phyloP scores from a whole-genome alignment of 1,140 invertebrate species.

The Periplaneta americana region DNA sequence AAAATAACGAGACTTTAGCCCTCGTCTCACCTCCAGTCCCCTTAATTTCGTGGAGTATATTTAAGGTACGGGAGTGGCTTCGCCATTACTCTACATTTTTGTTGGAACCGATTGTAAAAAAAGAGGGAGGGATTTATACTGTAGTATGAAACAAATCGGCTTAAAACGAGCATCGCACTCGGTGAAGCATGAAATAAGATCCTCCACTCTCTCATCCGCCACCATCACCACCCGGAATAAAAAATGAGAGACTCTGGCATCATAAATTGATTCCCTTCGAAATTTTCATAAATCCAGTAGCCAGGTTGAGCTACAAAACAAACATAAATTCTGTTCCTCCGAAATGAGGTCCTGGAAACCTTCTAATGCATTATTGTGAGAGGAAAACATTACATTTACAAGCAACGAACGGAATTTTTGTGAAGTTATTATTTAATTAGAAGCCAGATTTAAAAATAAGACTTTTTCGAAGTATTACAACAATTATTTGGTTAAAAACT shows the following conservation, averaged over 20 bases:
- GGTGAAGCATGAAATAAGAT: neutral
- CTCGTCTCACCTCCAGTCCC: neutral
- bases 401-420: no score
- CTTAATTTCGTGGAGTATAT: neutral
- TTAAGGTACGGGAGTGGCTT: neutral
- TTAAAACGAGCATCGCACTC: neutral
- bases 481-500: no score
- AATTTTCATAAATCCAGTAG: neutral
- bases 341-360: no score
- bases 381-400: no score
- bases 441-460: no score
- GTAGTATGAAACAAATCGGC: neutral
- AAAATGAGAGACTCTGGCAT: neutral
- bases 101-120: neutral
- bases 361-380: no score
- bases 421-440: no score
- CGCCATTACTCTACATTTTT: neutral
- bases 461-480: no score
- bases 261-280: neutral
- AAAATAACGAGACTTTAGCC: neutral
- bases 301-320: no score
- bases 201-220: neutral
- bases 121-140: neutral
- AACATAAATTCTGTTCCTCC: no score
- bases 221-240: neutral